Percentiles rank a stretch among this genome's conserved stretches.
Conservation (phyloP, 2,113 vertebrate species). For the Proterorhinus semilunaris region DNA sequence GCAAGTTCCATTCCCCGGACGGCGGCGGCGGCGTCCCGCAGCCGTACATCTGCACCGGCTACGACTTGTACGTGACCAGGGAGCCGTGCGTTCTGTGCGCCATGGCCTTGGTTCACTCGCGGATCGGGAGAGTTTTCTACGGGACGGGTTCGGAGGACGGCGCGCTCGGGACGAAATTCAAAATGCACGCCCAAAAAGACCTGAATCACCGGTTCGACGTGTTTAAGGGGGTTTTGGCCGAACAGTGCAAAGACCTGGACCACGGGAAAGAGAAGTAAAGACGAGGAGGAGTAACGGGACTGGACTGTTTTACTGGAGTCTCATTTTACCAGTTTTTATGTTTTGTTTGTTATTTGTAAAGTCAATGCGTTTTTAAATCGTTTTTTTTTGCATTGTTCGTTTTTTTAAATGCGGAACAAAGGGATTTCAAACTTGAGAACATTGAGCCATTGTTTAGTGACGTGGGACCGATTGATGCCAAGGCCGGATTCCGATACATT, state of each 20-base stretch:
- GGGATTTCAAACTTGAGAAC: no score
- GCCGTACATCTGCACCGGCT: constrained; percentile 87
- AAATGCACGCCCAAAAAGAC: constrained; percentile 79
- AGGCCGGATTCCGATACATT: no score
- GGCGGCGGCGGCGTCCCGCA: not conserved
- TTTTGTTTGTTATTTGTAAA: not conserved
- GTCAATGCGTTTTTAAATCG: not conserved
- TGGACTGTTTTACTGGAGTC: not conserved
- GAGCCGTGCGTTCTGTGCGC: constrained; percentile 89
- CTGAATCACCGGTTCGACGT: constrained; percentile 88
- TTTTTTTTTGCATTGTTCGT: not conserved
- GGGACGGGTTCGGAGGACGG: constrained; percentile 75
- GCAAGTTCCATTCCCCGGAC: constrained; percentile 34
- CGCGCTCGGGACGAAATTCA: constrained; percentile 80
- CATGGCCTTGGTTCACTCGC: constrained; percentile 88
- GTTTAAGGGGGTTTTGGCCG: constrained; percentile 77
- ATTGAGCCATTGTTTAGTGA: no score
- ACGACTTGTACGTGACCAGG: constrained; percentile 84
- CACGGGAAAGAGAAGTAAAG: not conserved
- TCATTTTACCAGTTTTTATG: not conserved
- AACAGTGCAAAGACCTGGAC: constrained; percentile 70
- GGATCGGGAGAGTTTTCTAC: constrained; percentile 85
- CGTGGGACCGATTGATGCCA: no score
- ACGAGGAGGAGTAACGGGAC: no score
- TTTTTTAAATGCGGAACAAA: no score